Evolutionary conservation across 2,113 vertebrate species (phyloP), one percentile per base, ranked within the genome.

Genomic region (Archocentrus centrarchus): DNA sequence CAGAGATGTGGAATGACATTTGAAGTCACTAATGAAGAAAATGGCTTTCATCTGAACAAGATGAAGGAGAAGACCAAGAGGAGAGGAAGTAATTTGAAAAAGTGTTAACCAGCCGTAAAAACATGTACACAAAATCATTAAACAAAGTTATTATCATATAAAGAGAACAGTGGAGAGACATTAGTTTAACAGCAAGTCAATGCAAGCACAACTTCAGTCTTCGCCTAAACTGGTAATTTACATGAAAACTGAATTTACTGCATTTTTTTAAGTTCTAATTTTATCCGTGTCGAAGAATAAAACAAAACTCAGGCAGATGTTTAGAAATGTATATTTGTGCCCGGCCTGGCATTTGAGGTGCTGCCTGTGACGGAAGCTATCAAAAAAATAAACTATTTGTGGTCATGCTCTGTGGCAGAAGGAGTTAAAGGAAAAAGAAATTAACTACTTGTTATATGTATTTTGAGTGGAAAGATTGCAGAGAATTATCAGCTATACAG

Each of bases 401-500:
- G 61, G 50, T 18, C 18, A 3, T n/a, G 20, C 11, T 9, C 17
- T 59, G 47, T n/a, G 41, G 59, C 77, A 58, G 50, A 78, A 78
- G 77, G 41, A 70, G 58, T 50, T 24, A 64, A 62, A 15, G 22
- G 61, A 2, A 57, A 63, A 77, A 78, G 17, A 75, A 75, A 47
- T 2, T 2, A 79, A 14, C 50, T 11, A 18, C 41, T 13, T 64
- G 24, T 63, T 58, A 53, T 50, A 80, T 22, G 14, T 60, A 53
- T 57, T 47, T 80, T 27, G 24, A 84, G 22, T 59, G 24, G 15
- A 80, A 63, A 27, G 37, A 3, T 47, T 10, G 32, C 18, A 0
- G 55, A 59, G 62, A 50, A 32, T 68, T 57, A 76, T 84, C 81
- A 60, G 50, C 75, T 73, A 35, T 55, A 55, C 27, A 55, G 73